Conservation (phyloP, 2,113 vertebrate species). For the Bufo bufo region DNA sequence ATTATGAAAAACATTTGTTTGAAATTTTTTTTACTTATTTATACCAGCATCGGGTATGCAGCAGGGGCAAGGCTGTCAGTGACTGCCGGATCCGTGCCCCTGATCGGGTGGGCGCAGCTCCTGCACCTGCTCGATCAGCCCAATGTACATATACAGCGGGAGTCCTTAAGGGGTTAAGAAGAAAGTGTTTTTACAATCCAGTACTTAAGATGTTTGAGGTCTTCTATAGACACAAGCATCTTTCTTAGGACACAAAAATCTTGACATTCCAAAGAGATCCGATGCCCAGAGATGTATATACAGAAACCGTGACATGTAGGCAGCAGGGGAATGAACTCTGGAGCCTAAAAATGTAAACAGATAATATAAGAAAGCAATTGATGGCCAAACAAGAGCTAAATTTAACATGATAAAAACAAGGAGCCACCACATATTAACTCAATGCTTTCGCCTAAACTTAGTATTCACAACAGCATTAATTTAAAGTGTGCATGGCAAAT, state of each 20-base stretch:
- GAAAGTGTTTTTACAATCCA: not conserved
- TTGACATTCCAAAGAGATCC: slow-evolving; percentile 1
- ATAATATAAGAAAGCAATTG: not conserved
- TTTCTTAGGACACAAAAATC: not conserved
- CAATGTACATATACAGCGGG: too few relatives aligned
- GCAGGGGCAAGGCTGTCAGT: too few relatives aligned
- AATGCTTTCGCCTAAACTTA: not conserved
- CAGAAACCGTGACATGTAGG: slow-evolving; percentile 15
- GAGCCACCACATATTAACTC: not conserved
- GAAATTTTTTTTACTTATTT: too few relatives aligned
- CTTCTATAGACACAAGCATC: not conserved
- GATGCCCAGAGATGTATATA: slow-evolving; percentile 27
- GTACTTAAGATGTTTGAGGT: not conserved
- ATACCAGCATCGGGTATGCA: too few relatives aligned
- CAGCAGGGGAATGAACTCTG: not conserved
- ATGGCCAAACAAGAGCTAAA: slow-evolving; percentile 38
- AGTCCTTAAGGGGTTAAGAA: not conserved
- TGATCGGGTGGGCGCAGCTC: too few relatives aligned
- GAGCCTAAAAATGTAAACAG: slow-evolving; percentile 32
- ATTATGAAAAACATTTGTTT: too few relatives aligned
- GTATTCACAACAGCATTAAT: not conserved
- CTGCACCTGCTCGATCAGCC: too few relatives aligned
- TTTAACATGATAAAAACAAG: slow-evolving; percentile 26
- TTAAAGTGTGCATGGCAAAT: not conserved
- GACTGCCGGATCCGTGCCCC: too few relatives aligned